A percentile compares a stretch with the other conserved stretches of the same genome.
These are phyloP conservation scores for Paracyclopina nana DNA, from an alignment of 1,140 invertebrate species.

Conservation along the genomic window DNA sequence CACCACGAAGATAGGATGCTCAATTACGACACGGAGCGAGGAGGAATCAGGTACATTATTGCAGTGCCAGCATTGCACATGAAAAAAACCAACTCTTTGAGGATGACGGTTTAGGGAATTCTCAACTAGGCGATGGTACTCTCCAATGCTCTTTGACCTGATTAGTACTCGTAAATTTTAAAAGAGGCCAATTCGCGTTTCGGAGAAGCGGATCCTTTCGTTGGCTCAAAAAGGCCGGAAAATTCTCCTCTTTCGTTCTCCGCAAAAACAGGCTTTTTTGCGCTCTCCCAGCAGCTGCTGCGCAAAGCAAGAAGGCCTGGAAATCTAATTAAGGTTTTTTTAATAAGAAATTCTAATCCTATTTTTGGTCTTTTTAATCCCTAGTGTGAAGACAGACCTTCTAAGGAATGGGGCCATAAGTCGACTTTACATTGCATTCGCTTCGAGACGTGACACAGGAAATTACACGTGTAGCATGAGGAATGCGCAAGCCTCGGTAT, in stretches of 20 bases:
- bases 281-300: background rate
- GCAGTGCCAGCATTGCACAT: slow-evolving; percentile 21
- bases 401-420: slow-evolving; percentile 49
- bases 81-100: background rate
- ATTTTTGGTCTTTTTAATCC: background rate
- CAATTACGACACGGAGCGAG: slow-evolving; percentile 61
- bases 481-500: slow-evolving; percentile 48
- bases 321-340: background rate
- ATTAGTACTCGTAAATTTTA: background rate
- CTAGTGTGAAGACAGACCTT: slow-evolving; percentile 57
- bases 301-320: background rate
- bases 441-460: slow-evolving; percentile 55
- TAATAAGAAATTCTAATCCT: background rate
- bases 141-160: slow-evolving; percentile 6
- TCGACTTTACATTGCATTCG: slow-evolving; percentile 57
- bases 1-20: slow-evolving; percentile 50
- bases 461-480: slow-evolving; percentile 61
- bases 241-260: too few relatives aligned
- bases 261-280: too few relatives aligned
- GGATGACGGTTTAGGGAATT: background rate
- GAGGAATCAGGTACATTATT: slow-evolving; percentile 68
- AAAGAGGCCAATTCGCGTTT: background rate
- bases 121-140: background rate
- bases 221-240: too few relatives aligned
- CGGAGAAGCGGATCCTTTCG: background rate